Base-by-base conservation (phyloP, 2,888 invertebrate species). In the Sphaeridia pumilis region DNA sequence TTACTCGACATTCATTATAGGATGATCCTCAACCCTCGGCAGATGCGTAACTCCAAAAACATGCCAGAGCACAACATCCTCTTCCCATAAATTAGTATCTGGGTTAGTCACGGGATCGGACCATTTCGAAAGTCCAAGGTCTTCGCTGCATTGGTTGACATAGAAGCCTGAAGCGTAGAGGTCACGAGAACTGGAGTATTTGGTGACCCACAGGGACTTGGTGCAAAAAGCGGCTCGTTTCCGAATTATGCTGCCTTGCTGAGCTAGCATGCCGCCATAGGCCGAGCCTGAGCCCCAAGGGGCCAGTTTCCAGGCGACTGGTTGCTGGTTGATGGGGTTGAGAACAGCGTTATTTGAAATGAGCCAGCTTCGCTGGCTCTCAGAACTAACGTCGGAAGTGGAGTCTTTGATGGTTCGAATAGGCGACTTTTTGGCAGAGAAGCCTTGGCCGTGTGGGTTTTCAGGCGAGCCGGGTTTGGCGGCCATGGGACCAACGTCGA, bases 1-100 rank as follows among this genome's bases (percentile, higher is more conserved):
- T 47, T 52, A 54, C 56, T 60, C 60, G 4, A 60, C 53, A 10
- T 56, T 54, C 60, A 60, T 60, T 12, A 59, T 52, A 10, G 58
- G 58, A 34, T 55, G 60, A 45, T 61, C 63, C 27, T 64, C 64
- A 1, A 59, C 57, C 20, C 61, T 14, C 4, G 64, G 60, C 26
- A 64, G 50, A 21, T 62, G 61, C 0, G 60, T 59, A 1, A 64
- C 46, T 10, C 62, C 60, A 54, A 64, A 61, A 2, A 51, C 42
- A 44, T 64, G 60, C 59, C 60, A 64, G 38, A 64, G 24, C 3
- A 64, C 58, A 17, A 64, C 45, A 55, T 64, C 64, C 31, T 51
- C 46, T 42, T 61, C 31, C 17, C 48, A 31, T 10, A 62, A 45
- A 27, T 48, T 55, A 5, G 54, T 17, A 27, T 36, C 4, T 22